These are phyloP conservation scores for Chionomys nivalis DNA, from an alignment of 2,113 vertebrate species.

Conservation along the genomic window DNA sequence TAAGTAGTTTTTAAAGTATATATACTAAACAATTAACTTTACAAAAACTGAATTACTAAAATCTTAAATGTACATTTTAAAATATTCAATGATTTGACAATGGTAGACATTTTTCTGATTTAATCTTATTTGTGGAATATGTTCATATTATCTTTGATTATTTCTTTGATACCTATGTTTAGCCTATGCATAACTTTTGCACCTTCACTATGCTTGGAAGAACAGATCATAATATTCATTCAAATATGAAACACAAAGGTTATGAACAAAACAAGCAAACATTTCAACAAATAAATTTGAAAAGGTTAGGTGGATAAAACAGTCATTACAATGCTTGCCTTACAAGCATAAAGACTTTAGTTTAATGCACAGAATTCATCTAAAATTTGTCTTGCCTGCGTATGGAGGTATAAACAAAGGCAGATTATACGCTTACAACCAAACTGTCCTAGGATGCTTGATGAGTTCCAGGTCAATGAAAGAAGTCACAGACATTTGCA, in stretches of 20 bases:
- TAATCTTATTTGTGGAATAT: background rate
- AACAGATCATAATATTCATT: background rate
- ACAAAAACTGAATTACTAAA: background rate
- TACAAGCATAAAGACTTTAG: too few relatives aligned
- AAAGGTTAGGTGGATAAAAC: background rate
- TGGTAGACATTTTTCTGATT: background rate
- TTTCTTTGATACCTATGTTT: background rate
- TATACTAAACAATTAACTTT: background rate
- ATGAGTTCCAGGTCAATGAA: background rate
- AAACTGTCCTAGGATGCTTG: too few relatives aligned
- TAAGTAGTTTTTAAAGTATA: background rate
- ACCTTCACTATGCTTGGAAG: background rate
- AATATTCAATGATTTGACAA: background rate
- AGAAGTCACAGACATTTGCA: background rate
- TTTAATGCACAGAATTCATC: background rate
- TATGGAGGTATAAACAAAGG: accelerated
- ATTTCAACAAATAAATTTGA: background rate
- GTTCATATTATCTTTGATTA: too few relatives aligned
- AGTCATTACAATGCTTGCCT: background rate
- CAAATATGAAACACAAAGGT: background rate
- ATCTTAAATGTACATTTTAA: background rate
- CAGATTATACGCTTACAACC: accelerated
- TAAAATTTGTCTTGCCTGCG: background rate
- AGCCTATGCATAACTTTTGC: background rate
- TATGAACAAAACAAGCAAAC: background rate